Evolutionary conservation across 1,140 invertebrate genomes (phyloP), one percentile per base, ranked within the genome.

Genomic region (Nylanderia fulva): DNA sequence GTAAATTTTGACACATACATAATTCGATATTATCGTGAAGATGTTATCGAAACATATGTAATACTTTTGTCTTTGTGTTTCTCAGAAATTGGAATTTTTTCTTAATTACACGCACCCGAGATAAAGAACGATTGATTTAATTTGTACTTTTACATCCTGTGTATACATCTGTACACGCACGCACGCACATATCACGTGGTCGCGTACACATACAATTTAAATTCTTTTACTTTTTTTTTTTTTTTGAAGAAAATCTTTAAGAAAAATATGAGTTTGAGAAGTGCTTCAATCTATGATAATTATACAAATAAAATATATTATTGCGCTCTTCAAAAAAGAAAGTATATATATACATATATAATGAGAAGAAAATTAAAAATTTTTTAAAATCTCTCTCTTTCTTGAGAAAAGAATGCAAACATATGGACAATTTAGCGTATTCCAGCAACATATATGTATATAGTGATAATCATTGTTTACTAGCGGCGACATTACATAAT

Each of bases 401-500:
- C 15, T 9, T 63, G 29, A 29, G 58, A 15, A 15, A 13, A 21
- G n/a, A 58, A 9, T 42, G 11, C 24, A 3, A 66, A 0, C 7
- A 24, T 18, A 21, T 8, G 39, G n/a, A 24, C 71, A 69, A 33
- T 74, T 61, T 66, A 36, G 18, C 68, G 18, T 27, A 88, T 75
- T 75, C 29, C 8, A 18, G 5, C 24, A n/a, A n/a, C n/a, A n/a
- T n/a, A n/a, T n/a, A 88, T 72, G 24, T 48, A 48, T 48, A 48
- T 36, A 13, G 9, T 29, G 29, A 74, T 80, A 85, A 74, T 87
- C 56, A 80, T 18, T 71, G 71, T 90, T 85, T 91, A 86, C 79
- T 29, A 82, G 56, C 39, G 29, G 64, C 27, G 61, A 54, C 79
- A 87, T 92, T 91, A 87, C 75, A 85, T 91, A 91, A 92, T 89